These are phyloP conservation scores for Druceiella hillmani DNA, from an alignment of 2,888 invertebrate genomes.

Conservation along the genomic window DNA sequence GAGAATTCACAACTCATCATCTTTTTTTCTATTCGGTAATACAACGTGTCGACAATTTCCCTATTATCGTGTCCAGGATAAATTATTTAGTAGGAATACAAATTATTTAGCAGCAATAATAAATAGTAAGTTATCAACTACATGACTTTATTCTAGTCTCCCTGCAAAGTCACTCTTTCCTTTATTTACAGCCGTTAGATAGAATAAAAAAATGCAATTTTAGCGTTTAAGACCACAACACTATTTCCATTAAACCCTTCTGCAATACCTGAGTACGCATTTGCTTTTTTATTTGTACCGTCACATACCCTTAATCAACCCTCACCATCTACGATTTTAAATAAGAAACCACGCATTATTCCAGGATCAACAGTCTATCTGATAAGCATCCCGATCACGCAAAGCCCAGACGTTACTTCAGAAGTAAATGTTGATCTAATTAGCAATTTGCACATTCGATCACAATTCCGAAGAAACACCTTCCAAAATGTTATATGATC, in stretches of 20 bases:
- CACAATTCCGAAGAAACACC: background rate
- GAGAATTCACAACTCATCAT: too few species aligned
- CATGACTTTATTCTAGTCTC: too few species aligned
- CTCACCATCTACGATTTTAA: background rate
- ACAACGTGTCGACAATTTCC: too few species aligned
- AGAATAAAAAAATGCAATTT: conserved; percentile 4
- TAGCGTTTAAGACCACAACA: background rate
- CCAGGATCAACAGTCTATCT: background rate
- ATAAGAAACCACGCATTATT: background rate
- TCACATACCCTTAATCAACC: background rate
- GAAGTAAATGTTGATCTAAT: background rate
- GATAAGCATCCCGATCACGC: background rate
- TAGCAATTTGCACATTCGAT: background rate
- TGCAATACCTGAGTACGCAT: conserved; percentile 2
- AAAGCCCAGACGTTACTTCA: background rate
- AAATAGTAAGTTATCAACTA: too few species aligned
- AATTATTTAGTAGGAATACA: too few species aligned
- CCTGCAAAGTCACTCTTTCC: too few species aligned
- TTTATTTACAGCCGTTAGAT: too few species aligned
- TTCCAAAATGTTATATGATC: background rate
- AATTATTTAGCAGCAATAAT: too few species aligned
- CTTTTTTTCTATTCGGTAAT: too few species aligned
- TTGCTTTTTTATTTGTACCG: background rate
- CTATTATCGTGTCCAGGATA: too few species aligned
- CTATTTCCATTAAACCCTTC: background rate